These are phyloP conservation scores for Capreolus pygargus DNA, from an alignment of 2,113 vertebrate genomes.

Conservation along the genomic window DNA sequence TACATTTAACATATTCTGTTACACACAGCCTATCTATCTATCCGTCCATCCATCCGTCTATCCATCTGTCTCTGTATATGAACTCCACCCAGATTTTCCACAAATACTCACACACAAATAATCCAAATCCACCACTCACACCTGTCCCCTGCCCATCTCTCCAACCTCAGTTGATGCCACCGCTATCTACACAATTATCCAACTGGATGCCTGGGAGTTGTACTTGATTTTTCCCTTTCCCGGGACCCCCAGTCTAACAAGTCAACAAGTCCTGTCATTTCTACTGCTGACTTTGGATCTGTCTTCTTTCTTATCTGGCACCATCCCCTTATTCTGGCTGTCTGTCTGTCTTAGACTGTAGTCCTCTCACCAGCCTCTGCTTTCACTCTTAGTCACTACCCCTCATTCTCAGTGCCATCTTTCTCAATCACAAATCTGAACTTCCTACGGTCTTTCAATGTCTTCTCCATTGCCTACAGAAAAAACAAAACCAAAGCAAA, in stretches of 20 bases:
- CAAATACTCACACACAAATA: not conserved
- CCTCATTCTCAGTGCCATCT: not conserved
- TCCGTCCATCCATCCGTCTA: not conserved
- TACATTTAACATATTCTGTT: not conserved
- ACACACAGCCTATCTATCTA: not conserved
- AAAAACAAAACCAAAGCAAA: not conserved
- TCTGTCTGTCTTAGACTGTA: not conserved
- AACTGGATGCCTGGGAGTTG: not conserved
- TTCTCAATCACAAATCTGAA: not conserved
- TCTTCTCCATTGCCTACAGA: not conserved
- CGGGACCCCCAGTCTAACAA: not conserved
- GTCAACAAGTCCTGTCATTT: not conserved
- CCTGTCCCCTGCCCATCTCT: not conserved
- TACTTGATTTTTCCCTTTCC: not conserved
- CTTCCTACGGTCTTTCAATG: not conserved
- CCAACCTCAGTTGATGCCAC: no score
- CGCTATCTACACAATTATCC: no score
- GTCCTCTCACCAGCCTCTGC: not conserved
- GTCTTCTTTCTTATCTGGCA: not conserved
- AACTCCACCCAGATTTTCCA: not conserved
- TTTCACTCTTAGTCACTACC: not conserved
- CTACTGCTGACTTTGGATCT: not conserved
- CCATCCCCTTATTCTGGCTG: not conserved
- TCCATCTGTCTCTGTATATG: not conserved
- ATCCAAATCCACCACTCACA: not conserved